phyloP scores from a whole-genome alignment of 2,888 invertebrate species.

The Micoletzkya japonica region DNA sequence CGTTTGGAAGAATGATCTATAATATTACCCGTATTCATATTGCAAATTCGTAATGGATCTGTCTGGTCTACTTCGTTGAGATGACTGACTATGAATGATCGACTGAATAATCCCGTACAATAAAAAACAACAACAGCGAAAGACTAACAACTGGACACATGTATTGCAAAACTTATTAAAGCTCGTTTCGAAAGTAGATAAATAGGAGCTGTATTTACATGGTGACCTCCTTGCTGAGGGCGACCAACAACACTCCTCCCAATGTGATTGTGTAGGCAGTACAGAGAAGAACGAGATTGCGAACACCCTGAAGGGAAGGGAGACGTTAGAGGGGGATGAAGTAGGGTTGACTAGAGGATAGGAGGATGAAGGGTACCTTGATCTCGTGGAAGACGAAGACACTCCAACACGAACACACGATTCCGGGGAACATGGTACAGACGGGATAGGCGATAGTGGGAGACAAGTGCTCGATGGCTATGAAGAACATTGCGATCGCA shows the following conservation, averaged over 20 bases:
- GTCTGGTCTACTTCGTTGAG: too few species aligned
- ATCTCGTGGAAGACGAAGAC: conserved; percentile 67
- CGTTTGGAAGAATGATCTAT: too few species aligned
- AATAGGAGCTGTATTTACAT: too few species aligned
- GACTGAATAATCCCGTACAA: too few species aligned
- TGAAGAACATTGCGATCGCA: conserved; percentile 63
- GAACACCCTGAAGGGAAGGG: conserved; percentile 35
- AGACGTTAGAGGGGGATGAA: too few species aligned
- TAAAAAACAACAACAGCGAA: too few species aligned
- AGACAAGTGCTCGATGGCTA: conserved; percentile 66
- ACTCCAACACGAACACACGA: conserved; percentile 66
- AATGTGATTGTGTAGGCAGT: conserved; percentile 42
- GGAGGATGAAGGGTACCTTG: conserved; percentile 63
- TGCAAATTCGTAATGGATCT: too few species aligned
- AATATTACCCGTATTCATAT: too few species aligned
- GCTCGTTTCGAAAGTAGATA: too few species aligned
- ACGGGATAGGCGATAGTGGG: conserved; percentile 68
- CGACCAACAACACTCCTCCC: conserved; percentile 40
- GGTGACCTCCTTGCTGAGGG: conserved; percentile 32
- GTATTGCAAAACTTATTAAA: neutral
- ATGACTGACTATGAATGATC: too few species aligned
- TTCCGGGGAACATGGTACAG: conserved; percentile 65
- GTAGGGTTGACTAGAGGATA: too few species aligned
- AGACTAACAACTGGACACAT: neutral
- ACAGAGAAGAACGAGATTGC: conserved; percentile 39